Base-by-base conservation (phyloP, 1,140 invertebrate species). In the Gryllus bimaculatus region DNA sequence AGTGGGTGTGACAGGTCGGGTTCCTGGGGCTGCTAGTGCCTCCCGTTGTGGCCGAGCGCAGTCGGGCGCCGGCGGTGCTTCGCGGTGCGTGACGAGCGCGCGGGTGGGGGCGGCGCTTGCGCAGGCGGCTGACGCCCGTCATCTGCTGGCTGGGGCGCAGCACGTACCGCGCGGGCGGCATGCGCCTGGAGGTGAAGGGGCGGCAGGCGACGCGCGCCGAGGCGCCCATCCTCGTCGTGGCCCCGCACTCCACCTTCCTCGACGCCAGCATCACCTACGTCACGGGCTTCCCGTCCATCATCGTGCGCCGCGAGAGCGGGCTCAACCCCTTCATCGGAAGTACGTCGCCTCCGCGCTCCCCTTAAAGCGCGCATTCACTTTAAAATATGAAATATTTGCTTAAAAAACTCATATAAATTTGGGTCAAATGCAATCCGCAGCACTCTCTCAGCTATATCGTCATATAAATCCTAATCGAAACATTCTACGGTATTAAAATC, bases 231-330 rank as follows among this genome's bases (percentile, higher is more conserved):
- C 86, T 96, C 76, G 93, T 94, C n/a, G 89, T 93, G 49, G 94
- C 94, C 7, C 94, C 95, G 8, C 95, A 96, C 86, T 95, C 93
- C 49, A 94, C 94, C 5, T 96, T 95, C 87, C 88, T 95, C 81
- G 95, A 96, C 87, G 93, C 93, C 81, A 91, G 94, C 82, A 92
- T 94, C 81, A 91, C 93, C 82, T 94, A 94, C 85, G 90, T 92
- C 81, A 92, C 91, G 18, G 91, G 89, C 82, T 92, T 95, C 84
- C 93, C 93, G 13, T 93, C 92, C 21, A 92, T 93, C 83, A 93
- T 96, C 85, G 92, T 92, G 81, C 89, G 92, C 82, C 89, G 91
- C 81, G 94, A 95, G 85, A 93, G 92, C 85, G 88, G 89, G 78
- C 89, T 91, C 83, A 91, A 94, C 85, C 93, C 93, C 82, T 92